Evolutionary conservation across 2,888 invertebrate species (phyloP).

Genomic region (Panzeria rudis): DNA sequence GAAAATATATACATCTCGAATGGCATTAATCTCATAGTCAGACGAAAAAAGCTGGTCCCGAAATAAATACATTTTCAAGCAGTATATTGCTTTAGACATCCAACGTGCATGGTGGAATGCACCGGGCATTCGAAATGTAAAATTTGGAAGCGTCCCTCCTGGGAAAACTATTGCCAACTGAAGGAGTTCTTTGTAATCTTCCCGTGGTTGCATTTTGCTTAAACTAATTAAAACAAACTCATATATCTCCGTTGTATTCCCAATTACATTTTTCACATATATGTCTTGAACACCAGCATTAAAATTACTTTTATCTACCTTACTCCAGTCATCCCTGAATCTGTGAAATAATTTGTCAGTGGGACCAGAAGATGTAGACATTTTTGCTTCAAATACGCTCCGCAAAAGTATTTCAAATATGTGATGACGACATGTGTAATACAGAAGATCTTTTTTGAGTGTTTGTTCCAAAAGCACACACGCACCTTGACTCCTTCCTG

Average conservation of each 20-base stretch:
- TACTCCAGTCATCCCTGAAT: neutral
- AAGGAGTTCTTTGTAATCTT: constrained; percentile 19
- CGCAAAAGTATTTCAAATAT: constrained; percentile 17
- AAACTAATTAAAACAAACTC: constrained; percentile 13
- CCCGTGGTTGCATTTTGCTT: constrained; percentile 6
- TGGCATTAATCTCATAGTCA: neutral
- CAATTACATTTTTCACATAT: too few relatives aligned
- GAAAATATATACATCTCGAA: neutral
- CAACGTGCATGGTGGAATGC: too few relatives aligned
- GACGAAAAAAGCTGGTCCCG: neutral
- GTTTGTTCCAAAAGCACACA: constrained; percentile 11
- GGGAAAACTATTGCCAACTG: neutral
- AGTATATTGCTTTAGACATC: too few relatives aligned
- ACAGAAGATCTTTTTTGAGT: constrained; percentile 14
- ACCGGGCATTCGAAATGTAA: constrained; percentile 8
- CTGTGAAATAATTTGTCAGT: too few relatives aligned
- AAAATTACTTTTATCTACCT: constrained; percentile 21
- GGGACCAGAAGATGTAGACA: too few relatives aligned
- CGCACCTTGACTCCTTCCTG: too few relatives aligned
- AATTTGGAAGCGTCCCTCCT: constrained; percentile 3
- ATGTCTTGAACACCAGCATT: constrained; percentile 18
- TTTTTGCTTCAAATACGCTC: too few relatives aligned
- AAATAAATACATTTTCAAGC: too few relatives aligned
- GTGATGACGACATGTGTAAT: constrained; percentile 24
- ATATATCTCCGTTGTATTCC: constrained; percentile 22